These are phyloP conservation scores for Acipenser transmontanus DNA, from an alignment of 2,797 vertebrate species.

Conservation along the genomic window DNA sequence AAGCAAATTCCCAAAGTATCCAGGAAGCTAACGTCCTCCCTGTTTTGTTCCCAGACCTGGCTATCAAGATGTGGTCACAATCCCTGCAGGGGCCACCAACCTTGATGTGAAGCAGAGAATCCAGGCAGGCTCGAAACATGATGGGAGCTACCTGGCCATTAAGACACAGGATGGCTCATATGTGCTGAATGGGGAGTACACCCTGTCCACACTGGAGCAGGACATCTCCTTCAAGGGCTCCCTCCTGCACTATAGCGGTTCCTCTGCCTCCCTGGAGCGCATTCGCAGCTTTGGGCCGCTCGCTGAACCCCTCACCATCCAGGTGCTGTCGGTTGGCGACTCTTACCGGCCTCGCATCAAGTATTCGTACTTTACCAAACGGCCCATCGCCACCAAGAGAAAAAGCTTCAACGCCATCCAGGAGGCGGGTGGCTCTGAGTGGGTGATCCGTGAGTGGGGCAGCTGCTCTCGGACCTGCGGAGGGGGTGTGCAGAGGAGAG, in stretches of 20 bases:
- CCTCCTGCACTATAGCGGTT: slow-evolving; percentile 61
- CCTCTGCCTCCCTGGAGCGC: slow-evolving; percentile 57
- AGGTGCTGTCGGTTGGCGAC: slow-evolving; percentile 62
- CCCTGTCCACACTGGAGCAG: slow-evolving; percentile 62
- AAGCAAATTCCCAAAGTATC: too few species aligned
- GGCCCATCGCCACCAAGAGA: too few species aligned
- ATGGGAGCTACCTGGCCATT: slow-evolving; percentile 64
- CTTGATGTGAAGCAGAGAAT: slow-evolving; percentile 66
- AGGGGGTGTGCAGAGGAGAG: slow-evolving; percentile 72
- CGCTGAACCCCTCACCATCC: slow-evolving; percentile 62
- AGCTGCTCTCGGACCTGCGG: slow-evolving; percentile 87
- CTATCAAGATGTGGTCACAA: slow-evolving; percentile 63
- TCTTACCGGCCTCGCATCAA: slow-evolving; percentile 60
- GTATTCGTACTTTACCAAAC: slow-evolving; percentile 26
- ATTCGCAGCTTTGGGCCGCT: slow-evolving; percentile 67
- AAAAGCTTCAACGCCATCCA: slow-evolving; percentile 78
- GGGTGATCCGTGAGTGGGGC: slow-evolving; percentile 90
- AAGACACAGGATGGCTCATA: slow-evolving; percentile 59
- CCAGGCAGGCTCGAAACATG: slow-evolving; percentile 47
- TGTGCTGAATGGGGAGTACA: slow-evolving; percentile 62
- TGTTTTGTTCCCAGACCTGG: slow-evolving; percentile 41
- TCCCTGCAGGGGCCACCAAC: slow-evolving; percentile 62
- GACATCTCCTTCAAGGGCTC: slow-evolving; percentile 59
- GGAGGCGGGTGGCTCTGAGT: slow-evolving; percentile 79
- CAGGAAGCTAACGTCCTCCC: too few species aligned